Conservation (phyloP, 2,113 vertebrate genomes). For the Zosterops hypoxanthus region DNA sequence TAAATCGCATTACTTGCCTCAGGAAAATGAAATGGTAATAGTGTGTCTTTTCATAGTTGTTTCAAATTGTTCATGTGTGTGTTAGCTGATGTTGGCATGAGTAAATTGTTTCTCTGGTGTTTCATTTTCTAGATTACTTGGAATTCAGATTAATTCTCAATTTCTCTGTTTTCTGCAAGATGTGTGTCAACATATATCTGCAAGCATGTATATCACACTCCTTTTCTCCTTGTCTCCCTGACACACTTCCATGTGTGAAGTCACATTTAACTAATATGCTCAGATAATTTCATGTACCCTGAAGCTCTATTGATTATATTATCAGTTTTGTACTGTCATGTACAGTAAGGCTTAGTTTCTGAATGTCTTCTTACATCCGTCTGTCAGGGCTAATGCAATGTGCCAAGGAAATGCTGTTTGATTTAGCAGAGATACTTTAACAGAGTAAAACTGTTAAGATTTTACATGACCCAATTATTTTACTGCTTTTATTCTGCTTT, state of each 20-base stretch:
- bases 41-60: conserved; percentile 19
- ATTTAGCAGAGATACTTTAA: neutral
- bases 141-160: conserved; percentile 25
- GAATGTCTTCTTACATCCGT: neutral
- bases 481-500: neutral
- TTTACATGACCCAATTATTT: neutral
- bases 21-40: conserved; percentile 48
- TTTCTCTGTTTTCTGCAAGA: neutral
- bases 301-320: neutral
- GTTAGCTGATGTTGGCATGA: conserved; percentile 39
- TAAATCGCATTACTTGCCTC: neutral
- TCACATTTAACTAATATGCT: conserved; percentile 17
- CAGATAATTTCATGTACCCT: neutral
- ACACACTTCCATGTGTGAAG: neutral
- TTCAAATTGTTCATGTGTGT: neutral
- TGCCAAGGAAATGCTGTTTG: neutral
- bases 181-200: neutral
- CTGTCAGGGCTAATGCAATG: neutral
- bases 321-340: neutral
- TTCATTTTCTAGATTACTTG: conserved; percentile 12
- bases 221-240: neutral
- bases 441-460: neutral
- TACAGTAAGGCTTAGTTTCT: neutral
- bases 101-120: conserved; percentile 46
- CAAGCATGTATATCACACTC: neutral